Conservation (phyloP, 30 jellyfish, hydroid and myxozoan genomes). For the Cassiopea andromeda region DNA sequence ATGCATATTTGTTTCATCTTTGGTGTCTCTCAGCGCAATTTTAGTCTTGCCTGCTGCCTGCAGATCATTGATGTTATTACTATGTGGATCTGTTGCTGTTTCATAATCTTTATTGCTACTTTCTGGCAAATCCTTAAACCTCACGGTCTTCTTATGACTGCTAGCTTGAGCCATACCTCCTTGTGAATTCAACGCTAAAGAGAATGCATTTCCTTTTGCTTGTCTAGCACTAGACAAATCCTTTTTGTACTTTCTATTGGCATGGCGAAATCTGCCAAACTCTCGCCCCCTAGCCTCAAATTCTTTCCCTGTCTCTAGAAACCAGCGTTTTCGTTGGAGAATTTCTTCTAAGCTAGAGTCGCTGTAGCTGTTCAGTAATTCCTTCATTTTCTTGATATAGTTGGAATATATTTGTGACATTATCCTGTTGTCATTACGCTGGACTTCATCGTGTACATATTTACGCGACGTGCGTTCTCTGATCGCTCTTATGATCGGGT, state of each 20-base stretch:
- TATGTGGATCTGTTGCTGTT: background rate
- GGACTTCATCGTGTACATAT: slow-evolving; percentile 54
- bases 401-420: slow-evolving; percentile 33
- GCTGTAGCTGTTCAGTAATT: slow-evolving; percentile 14
- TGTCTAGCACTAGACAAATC: background rate
- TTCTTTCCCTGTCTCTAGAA: slow-evolving; percentile 19
- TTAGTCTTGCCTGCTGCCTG: too few relatives aligned
- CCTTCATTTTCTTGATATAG: slow-evolving; percentile 45
- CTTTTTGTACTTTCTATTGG: background rate
- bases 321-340: background rate
- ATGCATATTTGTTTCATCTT: too few relatives aligned
- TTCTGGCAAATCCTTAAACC: background rate
- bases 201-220: background rate
- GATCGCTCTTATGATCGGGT: slow-evolving; percentile 19
- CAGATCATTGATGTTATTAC: background rate
- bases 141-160: background rate
- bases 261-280: slow-evolving; percentile 19
- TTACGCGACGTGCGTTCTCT: slow-evolving; percentile 14
- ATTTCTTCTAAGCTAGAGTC: background rate
- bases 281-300: slow-evolving; percentile 13
- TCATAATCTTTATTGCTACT: background rate
- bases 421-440: slow-evolving; percentile 41
- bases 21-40: too few relatives aligned
- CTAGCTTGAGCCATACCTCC: background rate
- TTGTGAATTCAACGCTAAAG: background rate